phyloP scores from a whole-genome alignment of 2,113 vertebrate species.

The Tonatia bakeri region DNA sequence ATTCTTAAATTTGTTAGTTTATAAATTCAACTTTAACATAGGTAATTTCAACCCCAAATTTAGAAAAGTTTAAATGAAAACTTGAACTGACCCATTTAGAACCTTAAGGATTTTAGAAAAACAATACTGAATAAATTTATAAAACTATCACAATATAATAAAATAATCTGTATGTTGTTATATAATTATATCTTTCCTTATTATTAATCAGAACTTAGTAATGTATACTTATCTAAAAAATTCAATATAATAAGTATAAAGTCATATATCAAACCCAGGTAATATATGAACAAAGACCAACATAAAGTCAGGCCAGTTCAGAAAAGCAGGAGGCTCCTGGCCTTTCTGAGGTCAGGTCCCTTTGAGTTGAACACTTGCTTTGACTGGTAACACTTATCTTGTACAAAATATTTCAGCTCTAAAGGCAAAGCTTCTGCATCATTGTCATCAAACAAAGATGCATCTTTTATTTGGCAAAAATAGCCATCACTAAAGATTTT shows the following conservation, averaged over 20 bases:
- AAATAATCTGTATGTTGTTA: neutral
- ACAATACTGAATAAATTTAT: neutral
- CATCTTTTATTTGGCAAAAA: neutral
- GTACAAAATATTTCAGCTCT: neutral
- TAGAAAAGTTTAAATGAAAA: neutral
- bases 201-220: neutral
- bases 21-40: neutral
- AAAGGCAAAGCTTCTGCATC: neutral
- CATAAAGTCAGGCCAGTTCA: neutral
- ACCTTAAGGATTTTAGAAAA: neutral
- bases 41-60: neutral
- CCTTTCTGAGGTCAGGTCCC: neutral
- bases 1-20: neutral
- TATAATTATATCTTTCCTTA: neutral
- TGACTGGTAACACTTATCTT: neutral
- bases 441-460: neutral
- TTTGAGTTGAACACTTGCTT: neutral
- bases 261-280: neutral
- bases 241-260: neutral
- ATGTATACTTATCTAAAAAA: neutral
- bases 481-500: neutral
- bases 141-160: neutral
- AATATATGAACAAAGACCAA: neutral
- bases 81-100: neutral
- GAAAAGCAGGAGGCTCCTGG: neutral